These are phyloP conservation scores for Cyclargus thomasi DNA, from an alignment of 1,140 invertebrate species.

Conservation along the genomic window DNA sequence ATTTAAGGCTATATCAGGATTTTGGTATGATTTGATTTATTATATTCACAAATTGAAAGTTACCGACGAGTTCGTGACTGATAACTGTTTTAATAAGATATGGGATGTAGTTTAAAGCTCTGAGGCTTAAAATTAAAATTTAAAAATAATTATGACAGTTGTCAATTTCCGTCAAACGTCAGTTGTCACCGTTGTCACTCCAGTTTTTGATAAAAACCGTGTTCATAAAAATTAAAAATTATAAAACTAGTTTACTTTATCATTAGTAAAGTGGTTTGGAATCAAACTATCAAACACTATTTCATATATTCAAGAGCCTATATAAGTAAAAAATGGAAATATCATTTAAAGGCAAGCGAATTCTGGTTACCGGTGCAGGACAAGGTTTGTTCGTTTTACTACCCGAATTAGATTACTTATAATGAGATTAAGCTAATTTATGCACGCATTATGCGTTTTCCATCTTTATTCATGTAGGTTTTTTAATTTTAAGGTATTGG, in stretches of 20 bases:
- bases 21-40: too few species aligned
- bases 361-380: conserved; percentile 89
- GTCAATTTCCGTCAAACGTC: not conserved
- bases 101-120: too few species aligned
- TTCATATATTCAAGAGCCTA: not conserved
- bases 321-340: conserved; percentile 57
- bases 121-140: too few species aligned
- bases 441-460: not conserved
- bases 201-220: not conserved
- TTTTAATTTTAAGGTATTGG: conserved; percentile 80
- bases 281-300: not conserved
- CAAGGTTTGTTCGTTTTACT: conserved; percentile 76
- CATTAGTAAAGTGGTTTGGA: not conserved
- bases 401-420: not conserved
- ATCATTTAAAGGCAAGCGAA: conserved; percentile 83
- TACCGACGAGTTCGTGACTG: too few species aligned
- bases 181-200: not conserved
- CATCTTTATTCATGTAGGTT: not conserved
- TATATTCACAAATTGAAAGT: too few species aligned
- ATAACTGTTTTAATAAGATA: too few species aligned
- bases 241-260: not conserved
- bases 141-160: too few species aligned
- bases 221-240: not conserved
- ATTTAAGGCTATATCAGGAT: too few species aligned
- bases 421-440: not conserved